Percentiles rank a stretch among this genome's conserved stretches.
Conservation (phyloP, 1,140 invertebrate genomes). For the Meloidogyne hapla region DNA sequence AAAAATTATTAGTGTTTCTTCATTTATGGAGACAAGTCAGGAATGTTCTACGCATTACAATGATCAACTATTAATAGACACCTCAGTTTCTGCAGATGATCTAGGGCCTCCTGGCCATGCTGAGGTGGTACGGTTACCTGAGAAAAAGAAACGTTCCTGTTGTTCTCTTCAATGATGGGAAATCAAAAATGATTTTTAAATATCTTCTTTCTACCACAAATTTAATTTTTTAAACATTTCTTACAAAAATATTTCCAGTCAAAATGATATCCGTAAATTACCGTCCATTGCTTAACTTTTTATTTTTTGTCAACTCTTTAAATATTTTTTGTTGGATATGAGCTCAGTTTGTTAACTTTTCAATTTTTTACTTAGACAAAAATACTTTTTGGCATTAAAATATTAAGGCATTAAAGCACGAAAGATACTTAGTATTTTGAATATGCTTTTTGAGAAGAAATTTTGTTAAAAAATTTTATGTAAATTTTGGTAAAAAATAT, state of each 20-base stretch:
- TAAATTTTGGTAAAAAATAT: too few relatives aligned
- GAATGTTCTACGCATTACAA: not conserved
- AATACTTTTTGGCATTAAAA: not conserved
- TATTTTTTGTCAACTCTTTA: too few relatives aligned
- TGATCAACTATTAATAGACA: not conserved
- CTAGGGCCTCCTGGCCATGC: constrained; percentile 46
- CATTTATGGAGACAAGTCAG: not conserved
- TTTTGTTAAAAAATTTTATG: too few relatives aligned
- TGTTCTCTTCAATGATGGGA: constrained; percentile 38
- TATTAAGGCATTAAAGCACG: too few relatives aligned
- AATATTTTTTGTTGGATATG: not conserved
- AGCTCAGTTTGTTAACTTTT: not conserved
- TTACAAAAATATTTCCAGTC: constrained; percentile 5
- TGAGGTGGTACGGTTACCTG: constrained; percentile 47
- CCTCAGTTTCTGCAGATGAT: not conserved
- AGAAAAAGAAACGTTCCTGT: constrained; percentile 48
- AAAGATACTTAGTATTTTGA: too few relatives aligned
- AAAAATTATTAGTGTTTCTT: not conserved
- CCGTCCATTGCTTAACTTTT: not conserved
- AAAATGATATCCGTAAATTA: not conserved
- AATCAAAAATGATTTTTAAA: not conserved
- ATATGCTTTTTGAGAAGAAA: too few relatives aligned
- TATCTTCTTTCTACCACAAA: not conserved
- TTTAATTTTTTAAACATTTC: not conserved
- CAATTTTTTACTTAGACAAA: not conserved